phyloP scores from a whole-genome alignment of 2,797 vertebrate genomes.

The Merluccius polli region DNA sequence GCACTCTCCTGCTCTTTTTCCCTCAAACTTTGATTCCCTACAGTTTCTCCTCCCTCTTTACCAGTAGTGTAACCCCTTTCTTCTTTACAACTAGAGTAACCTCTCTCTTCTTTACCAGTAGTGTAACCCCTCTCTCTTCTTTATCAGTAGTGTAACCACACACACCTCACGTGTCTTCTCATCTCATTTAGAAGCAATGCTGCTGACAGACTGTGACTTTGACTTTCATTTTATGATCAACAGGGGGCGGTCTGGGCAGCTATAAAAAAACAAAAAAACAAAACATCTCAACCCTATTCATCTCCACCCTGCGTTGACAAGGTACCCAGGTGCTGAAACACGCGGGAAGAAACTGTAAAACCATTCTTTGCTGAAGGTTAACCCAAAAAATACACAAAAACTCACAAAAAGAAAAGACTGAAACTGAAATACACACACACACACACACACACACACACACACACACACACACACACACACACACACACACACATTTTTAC shows the following conservation, averaged over 20 bases:
- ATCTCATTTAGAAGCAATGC: not conserved
- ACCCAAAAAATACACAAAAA: not conserved
- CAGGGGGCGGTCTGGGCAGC: slow-evolving; percentile 37
- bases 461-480: too few relatives aligned
- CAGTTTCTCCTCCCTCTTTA: not conserved
- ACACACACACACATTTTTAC: slow-evolving; percentile 7
- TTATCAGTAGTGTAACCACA: not conserved
- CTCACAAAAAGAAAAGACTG: not conserved
- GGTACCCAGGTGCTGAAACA: not conserved
- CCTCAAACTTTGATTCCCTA: not conserved
- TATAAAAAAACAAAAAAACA: slow-evolving; percentile 24
- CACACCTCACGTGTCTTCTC: not conserved
- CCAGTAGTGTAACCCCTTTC: not conserved
- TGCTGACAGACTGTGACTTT: not conserved
- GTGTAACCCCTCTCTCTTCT: too few relatives aligned
- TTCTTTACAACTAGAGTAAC: too few relatives aligned
- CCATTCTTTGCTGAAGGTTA: not conserved
- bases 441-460: not conserved
- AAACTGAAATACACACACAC: not conserved
- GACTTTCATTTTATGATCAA: slow-evolving; percentile 16
- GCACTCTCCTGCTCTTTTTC: not conserved
- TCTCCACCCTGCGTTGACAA: not conserved
- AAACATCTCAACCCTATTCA: slow-evolving; percentile 11
- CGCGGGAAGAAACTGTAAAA: not conserved
- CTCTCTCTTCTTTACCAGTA: not conserved